Evolutionary conservation across 2,888 invertebrate genomes (phyloP).

Genomic region (Platerodrilus igneus): DNA sequence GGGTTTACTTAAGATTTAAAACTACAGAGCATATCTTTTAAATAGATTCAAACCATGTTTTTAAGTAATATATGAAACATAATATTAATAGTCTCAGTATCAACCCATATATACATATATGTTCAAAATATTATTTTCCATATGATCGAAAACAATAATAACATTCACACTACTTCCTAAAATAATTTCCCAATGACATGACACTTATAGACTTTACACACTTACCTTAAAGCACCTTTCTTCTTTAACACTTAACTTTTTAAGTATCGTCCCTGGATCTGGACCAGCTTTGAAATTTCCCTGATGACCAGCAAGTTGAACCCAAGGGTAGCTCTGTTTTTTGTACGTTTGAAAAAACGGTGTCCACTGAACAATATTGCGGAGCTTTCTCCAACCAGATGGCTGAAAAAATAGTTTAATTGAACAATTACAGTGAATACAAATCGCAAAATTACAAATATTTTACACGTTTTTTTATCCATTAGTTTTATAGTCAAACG

Average conservation of each 20-base stretch:
- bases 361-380: slow-evolving; percentile 94
- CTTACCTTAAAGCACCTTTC: slow-evolving; percentile 74
- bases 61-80: too few species aligned
- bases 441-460: not conserved
- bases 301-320: slow-evolving; percentile 92
- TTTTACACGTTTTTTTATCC: not conserved
- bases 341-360: slow-evolving; percentile 97
- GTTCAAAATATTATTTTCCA: not conserved
- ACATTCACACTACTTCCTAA: not conserved
- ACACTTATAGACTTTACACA: not conserved
- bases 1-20: too few species aligned
- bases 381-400: slow-evolving; percentile 89
- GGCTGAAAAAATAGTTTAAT: slow-evolving; percentile 71
- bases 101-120: too few species aligned
- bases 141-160: not conserved
- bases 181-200: too few species aligned
- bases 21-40: too few species aligned
- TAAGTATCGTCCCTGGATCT: slow-evolving; percentile 89
- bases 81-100: too few species aligned
- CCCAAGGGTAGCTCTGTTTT: slow-evolving; percentile 93
- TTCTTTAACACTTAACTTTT: slow-evolving; percentile 87
- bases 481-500: too few species aligned
- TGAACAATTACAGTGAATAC: slow-evolving; percentile 17
- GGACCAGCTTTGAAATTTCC: slow-evolving; percentile 93
- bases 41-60: too few species aligned